Evolutionary conservation across 2,888 invertebrate genomes (phyloP).

Genomic region (Deilephila elpenor): DNA sequence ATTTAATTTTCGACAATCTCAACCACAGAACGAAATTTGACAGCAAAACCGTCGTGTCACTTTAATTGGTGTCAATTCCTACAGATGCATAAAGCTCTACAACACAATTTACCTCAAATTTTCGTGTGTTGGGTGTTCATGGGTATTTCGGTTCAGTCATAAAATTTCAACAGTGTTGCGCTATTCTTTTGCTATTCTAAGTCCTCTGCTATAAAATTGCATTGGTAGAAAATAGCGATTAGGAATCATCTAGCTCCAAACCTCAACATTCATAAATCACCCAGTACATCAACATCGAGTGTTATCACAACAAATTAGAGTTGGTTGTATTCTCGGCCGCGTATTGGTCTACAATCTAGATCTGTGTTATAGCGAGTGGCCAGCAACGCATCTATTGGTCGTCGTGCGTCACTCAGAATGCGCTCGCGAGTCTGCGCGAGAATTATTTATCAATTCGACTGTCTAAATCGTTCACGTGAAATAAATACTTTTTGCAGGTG

Average conservation of each 20-base stretch:
- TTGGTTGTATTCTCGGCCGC: constrained; percentile 14
- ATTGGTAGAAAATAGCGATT: too few relatives aligned
- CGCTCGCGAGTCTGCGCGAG: constrained; percentile 23
- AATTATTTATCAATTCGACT: constrained; percentile 19
- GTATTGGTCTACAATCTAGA: constrained; percentile 12
- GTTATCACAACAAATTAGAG: constrained; percentile 15
- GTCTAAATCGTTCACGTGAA: constrained; percentile 5
- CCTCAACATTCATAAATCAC: background rate
- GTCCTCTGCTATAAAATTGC: too few relatives aligned
- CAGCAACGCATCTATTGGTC: constrained; percentile 35
- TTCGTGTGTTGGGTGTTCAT: too few relatives aligned
- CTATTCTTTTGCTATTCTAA: too few relatives aligned
- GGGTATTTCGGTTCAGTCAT: too few relatives aligned
- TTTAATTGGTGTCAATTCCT: too few relatives aligned
- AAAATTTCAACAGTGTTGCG: too few relatives aligned
- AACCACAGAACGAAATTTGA: too few relatives aligned
- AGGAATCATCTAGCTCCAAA: background rate
- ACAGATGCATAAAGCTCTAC: too few relatives aligned
- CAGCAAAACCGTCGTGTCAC: too few relatives aligned
- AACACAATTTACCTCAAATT: too few relatives aligned
- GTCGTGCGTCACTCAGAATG: constrained; percentile 38
- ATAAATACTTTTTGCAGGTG: background rate
- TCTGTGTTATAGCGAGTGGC: background rate
- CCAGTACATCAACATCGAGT: background rate
- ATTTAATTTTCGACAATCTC: too few relatives aligned